phyloP scores from a whole-genome alignment of 2,797 vertebrate species.

The Hemitrygon akajei region DNA sequence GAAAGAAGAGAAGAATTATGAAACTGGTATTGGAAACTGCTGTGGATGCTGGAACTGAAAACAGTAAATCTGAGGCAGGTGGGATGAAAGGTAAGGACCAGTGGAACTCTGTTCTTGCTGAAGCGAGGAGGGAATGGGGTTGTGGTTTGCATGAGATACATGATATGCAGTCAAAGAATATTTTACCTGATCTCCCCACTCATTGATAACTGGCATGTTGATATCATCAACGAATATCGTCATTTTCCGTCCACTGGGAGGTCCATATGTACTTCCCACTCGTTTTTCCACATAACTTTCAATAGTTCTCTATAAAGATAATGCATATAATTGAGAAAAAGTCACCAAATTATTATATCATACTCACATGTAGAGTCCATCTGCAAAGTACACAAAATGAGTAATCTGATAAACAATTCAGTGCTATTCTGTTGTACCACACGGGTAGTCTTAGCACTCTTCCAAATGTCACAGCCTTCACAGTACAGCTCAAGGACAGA shows the following conservation, averaged over 20 bases:
- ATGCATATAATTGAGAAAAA: neutral
- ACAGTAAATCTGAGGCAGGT: too few species aligned
- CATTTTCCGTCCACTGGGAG: slow-evolving; percentile 64
- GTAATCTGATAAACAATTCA: neutral
- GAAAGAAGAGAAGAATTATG: too few species aligned
- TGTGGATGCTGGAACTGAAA: too few species aligned
- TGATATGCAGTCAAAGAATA: too few species aligned
- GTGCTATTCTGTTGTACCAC: neutral
- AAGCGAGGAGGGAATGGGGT: too few species aligned
- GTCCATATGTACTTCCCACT: slow-evolving; percentile 61
- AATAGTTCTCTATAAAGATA: slow-evolving; percentile 55
- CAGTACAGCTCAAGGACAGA: too few species aligned
- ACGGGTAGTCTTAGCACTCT: neutral
- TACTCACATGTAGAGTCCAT: neutral
- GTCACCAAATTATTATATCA: neutral
- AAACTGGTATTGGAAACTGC: too few species aligned
- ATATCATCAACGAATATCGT: slow-evolving; percentile 67
- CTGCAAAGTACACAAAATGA: neutral
- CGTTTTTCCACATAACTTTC: slow-evolving; percentile 66
- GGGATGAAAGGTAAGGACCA: too few species aligned
- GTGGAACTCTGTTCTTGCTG: too few species aligned
- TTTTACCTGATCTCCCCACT: slow-evolving; percentile 67
- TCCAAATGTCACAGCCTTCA: neutral
- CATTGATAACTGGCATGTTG: slow-evolving; percentile 67
- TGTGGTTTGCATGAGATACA: too few species aligned